Evolutionary conservation across 2,888 invertebrate species (phyloP).

Genomic region (Clusia tigrina): DNA sequence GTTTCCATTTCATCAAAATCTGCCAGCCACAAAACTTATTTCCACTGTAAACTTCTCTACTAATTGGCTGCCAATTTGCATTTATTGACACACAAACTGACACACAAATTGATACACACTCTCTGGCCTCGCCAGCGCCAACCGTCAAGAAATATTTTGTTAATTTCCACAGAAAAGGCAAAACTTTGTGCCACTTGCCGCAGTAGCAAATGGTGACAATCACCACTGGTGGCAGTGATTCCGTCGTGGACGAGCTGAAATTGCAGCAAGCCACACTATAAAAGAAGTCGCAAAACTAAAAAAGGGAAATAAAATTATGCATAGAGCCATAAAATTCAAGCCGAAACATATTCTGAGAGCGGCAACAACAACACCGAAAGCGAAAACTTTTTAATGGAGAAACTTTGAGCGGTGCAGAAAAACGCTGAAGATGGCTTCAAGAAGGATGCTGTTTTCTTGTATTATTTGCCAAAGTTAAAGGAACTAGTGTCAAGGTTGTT

Average conservation of each 20-base stretch:
- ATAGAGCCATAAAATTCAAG: neutral
- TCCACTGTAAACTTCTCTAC: conserved; percentile 18
- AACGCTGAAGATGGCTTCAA: conserved; percentile 45
- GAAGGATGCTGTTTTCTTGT: neutral
- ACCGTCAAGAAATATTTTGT: neutral
- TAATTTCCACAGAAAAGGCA: neutral
- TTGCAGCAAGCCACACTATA: neutral
- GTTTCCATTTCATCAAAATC: neutral
- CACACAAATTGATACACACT: no score
- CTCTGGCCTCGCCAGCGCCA: neutral
- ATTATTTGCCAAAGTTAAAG: neutral
- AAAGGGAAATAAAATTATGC: neutral
- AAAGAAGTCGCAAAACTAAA: neutral
- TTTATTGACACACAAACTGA: conserved; percentile 44
- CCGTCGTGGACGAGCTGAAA: neutral
- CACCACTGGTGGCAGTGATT: neutral
- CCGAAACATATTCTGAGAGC: neutral
- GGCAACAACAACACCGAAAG: conserved; percentile 38
- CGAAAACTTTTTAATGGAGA: conserved; percentile 54
- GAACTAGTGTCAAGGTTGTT: neutral
- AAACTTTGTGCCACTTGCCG: neutral
- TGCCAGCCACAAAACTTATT: neutral
- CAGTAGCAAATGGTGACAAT: neutral
- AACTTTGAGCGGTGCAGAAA: conserved; percentile 32
- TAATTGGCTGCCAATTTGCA: conserved; percentile 50